Conservation (phyloP, 2,113 vertebrate species). For the Polyodon spathula region DNA sequence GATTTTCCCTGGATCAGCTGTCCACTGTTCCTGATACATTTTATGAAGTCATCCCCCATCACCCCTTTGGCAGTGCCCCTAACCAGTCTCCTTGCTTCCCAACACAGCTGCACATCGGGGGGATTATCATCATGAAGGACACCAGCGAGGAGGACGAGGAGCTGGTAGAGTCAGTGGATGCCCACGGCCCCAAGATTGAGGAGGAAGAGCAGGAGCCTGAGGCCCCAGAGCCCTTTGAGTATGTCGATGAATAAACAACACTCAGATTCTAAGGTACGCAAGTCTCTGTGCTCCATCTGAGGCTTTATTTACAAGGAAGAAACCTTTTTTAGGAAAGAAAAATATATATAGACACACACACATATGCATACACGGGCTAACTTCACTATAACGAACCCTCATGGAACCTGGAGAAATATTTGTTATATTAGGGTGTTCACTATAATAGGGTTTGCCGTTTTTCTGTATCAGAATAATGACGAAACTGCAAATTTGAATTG, state of each 20-base stretch:
- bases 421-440: no score
- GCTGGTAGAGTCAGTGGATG: slow-evolving; percentile 91
- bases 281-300: slow-evolving; percentile 17
- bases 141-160: slow-evolving; percentile 93
- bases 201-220: slow-evolving; percentile 97
- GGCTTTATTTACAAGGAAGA: background rate
- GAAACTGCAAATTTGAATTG: no score
- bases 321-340: no score
- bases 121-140: slow-evolving; percentile 94
- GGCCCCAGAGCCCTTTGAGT: slow-evolving; percentile 92
- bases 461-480: no score
- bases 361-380: no score
- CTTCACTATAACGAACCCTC: no score
- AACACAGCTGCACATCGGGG: slow-evolving; percentile 81
- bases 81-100: background rate
- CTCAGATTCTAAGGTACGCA: background rate
- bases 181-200: slow-evolving; percentile 93
- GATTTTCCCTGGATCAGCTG: no score
- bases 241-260: slow-evolving; percentile 78
- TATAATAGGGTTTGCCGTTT: no score
- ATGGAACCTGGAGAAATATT: no score
- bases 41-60: background rate
- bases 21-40: slow-evolving; percentile 10
- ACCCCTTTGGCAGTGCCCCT: background rate
- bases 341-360: no score